Percentiles rank a stretch among this genome's conserved stretches.
These are phyloP conservation scores for Agraylea sexmaculata DNA, from an alignment of 1,140 invertebrate genomes.

Conservation along the genomic window DNA sequence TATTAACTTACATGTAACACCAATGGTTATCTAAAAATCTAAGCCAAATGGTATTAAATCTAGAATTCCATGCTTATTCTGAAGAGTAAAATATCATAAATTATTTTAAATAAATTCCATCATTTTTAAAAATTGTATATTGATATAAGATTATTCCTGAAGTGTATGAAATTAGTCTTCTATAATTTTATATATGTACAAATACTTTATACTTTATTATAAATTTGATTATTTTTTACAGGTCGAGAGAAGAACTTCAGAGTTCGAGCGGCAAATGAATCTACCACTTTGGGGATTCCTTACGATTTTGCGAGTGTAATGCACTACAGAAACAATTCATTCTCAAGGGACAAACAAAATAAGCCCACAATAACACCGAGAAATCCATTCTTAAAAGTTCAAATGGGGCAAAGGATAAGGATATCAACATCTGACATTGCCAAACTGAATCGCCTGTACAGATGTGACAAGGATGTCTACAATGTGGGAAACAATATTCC, in stretches of 20 bases:
- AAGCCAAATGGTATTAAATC: too few relatives aligned
- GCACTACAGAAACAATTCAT: constrained; percentile 47
- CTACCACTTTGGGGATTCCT: constrained; percentile 28
- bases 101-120: too few relatives aligned
- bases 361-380: constrained; percentile 17
- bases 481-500: constrained; percentile 18
- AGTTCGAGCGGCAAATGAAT: constrained; percentile 17
- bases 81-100: too few relatives aligned
- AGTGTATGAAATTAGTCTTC: too few relatives aligned
- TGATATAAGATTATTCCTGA: too few relatives aligned
- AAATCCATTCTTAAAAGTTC: constrained; percentile 4
- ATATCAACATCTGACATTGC: constrained; percentile 19
- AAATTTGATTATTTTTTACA: constrained; percentile 10
- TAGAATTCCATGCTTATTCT: too few relatives aligned
- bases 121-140: too few relatives aligned
- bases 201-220: neutral
- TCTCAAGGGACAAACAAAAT: constrained; percentile 19
- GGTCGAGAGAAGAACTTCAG: constrained; percentile 21
- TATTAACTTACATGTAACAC: too few relatives aligned
- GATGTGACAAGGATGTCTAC: constrained; percentile 16
- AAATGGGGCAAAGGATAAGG: constrained; percentile 20
- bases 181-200: too few relatives aligned
- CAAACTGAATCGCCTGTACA: constrained; percentile 20
- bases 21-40: too few relatives aligned
- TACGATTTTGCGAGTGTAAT: constrained; percentile 63